phyloP scores from a whole-genome alignment of 2,797 vertebrate species.

The Parauchenoglanis punctatus region DNA sequence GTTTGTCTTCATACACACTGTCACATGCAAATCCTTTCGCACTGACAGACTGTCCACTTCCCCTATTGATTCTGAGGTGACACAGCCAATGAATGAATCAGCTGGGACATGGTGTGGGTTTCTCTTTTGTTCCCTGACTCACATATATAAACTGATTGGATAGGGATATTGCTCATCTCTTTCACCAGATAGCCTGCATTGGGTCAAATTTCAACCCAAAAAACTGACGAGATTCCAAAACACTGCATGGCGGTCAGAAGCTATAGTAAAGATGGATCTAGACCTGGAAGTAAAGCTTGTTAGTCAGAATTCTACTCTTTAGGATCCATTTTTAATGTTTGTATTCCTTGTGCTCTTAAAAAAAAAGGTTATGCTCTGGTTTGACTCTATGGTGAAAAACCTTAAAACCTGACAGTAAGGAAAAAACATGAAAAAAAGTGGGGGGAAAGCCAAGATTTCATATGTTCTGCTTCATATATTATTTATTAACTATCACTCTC shows the following conservation, averaged over 20 bases:
- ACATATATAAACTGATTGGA: conserved; percentile 24
- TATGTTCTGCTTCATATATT: neutral
- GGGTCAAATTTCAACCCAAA: neutral
- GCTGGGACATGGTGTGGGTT: conserved; percentile 42
- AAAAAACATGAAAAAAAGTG: neutral
- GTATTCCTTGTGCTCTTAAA: neutral
- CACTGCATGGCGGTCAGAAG: neutral
- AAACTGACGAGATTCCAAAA: conserved; percentile 14
- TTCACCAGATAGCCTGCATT: neutral
- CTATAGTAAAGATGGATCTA: neutral
- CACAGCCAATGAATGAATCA: conserved; percentile 22
- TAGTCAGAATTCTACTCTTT: neutral
- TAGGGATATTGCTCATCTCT: neutral
- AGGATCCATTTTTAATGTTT: neutral
- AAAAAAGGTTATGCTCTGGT: neutral
- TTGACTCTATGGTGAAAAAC: neutral
- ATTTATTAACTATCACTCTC: neutral
- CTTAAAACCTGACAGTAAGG: neutral
- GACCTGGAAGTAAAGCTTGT: neutral
- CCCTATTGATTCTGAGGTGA: conserved; percentile 28
- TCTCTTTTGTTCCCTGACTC: conserved; percentile 38
- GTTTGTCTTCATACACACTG: neutral
- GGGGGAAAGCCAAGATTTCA: conserved; percentile 11
- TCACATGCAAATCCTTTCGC: conserved; percentile 26
- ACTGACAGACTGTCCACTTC: conserved; percentile 21